Conservation (phyloP, 2,888 invertebrate species). For the Chaetogeoica ovagalla region DNA sequence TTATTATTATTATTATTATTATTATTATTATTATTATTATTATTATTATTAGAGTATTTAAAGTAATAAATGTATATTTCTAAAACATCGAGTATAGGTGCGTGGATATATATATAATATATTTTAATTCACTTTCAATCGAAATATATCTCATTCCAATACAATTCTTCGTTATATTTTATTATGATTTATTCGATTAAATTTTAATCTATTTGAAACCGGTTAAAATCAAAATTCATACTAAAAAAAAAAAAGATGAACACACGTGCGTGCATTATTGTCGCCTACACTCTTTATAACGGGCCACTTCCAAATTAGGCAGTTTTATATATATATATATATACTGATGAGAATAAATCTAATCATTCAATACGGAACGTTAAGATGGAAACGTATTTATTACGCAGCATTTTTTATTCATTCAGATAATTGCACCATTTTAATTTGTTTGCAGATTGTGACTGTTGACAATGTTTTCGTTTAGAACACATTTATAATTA, state of each 20-base stretch:
- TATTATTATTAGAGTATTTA: no score
- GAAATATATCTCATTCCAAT: not conserved
- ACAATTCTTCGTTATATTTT: not conserved
- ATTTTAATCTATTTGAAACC: not conserved
- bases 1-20: no score
- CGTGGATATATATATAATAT: not conserved
- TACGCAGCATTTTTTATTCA: not conserved
- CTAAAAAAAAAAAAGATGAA: conserved; percentile 16
- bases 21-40: no score
- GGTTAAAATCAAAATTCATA: not conserved
- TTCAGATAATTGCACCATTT: not conserved
- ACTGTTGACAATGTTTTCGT: not conserved
- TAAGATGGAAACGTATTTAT: not conserved
- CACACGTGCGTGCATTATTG: conserved; percentile 26
- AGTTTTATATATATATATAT: not conserved
- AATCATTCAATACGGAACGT: not conserved
- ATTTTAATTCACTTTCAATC: not conserved
- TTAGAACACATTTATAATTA: not conserved
- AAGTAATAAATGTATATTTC: no score
- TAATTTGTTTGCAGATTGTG: not conserved
- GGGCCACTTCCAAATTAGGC: conserved; percentile 33
- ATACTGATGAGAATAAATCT: conserved; percentile 7
- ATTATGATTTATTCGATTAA: not conserved
- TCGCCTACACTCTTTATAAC: conserved; percentile 39
- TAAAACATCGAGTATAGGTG: no score